Percentiles rank a stretch among this genome's conserved stretches.
phyloP scores from a whole-genome alignment of 2,888 invertebrate genomes.

The Oscheius onirici region DNA sequence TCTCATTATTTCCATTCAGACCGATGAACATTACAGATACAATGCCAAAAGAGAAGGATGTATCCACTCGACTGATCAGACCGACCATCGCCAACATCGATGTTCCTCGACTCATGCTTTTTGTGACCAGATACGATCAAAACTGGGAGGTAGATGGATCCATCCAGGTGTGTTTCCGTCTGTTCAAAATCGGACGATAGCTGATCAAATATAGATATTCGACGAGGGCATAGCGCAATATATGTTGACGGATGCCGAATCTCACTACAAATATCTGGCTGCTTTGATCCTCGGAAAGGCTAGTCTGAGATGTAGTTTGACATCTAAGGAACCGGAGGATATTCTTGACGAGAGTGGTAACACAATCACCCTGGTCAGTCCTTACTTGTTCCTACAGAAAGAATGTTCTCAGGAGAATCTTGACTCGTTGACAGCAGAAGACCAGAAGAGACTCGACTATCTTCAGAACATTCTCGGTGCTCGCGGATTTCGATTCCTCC shows the following conservation, averaged over 20 bases:
- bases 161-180: slow-evolving; percentile 44
- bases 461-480: slow-evolving; percentile 49
- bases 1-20: too few relatives aligned
- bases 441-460: slow-evolving; percentile 38
- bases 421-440: not conserved
- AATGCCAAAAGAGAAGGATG: slow-evolving; percentile 63
- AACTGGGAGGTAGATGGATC: slow-evolving; percentile 64
- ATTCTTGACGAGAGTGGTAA: slow-evolving; percentile 55
- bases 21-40: too few relatives aligned
- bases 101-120: slow-evolving; percentile 50
- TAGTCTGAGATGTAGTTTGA: slow-evolving; percentile 57
- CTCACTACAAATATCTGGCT: slow-evolving; percentile 67
- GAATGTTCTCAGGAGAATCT: slow-evolving; percentile 11
- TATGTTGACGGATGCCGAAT: slow-evolving; percentile 60
- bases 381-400: too few relatives aligned
- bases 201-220: slow-evolving; percentile 51
- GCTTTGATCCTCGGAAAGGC: slow-evolving; percentile 59
- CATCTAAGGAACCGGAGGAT: slow-evolving; percentile 60
- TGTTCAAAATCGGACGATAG: not conserved
- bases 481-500: slow-evolving; percentile 55
- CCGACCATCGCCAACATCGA: slow-evolving; percentile 62
- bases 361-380: slow-evolving; percentile 39
- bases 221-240: slow-evolving; percentile 70
- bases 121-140: slow-evolving; percentile 59
- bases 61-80: slow-evolving; percentile 66